Conservation (phyloP, 2,113 vertebrate species). For the Zosterops japonicus region DNA sequence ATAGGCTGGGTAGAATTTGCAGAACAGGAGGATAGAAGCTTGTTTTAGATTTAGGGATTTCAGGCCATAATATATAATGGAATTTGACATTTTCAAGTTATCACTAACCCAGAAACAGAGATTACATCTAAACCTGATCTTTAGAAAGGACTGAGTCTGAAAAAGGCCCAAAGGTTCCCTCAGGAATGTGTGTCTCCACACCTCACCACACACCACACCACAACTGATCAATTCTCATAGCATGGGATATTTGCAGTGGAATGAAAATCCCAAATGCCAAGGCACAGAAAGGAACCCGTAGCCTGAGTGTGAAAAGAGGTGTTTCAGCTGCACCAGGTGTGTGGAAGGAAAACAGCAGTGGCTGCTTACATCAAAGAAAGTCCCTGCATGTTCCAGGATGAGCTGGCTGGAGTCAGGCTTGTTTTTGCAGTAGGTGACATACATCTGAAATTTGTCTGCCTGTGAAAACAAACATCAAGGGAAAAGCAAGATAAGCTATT, state of each 20-base stretch:
- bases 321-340: background rate
- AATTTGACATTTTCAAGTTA: background rate
- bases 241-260: background rate
- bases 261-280: background rate
- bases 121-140: background rate
- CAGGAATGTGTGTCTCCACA: background rate
- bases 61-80: background rate
- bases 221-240: background rate
- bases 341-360: background rate
- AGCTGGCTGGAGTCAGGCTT: slow-evolving; percentile 98
- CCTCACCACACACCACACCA: background rate
- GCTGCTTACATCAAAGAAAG: slow-evolving; percentile 94
- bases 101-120: background rate
- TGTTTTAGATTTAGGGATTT: background rate
- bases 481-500: slow-evolving; percentile 26
- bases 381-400: slow-evolving; percentile 92
- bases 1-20: background rate
- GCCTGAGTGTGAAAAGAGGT: background rate
- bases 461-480: slow-evolving; percentile 72
- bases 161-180: background rate
- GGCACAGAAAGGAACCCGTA: background rate
- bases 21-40: background rate
- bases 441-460: slow-evolving; percentile 99
- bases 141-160: background rate
- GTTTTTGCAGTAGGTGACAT: slow-evolving; percentile 99